These are phyloP conservation scores for Periparus ater DNA, from an alignment of 2,797 vertebrate species.

Conservation along the genomic window DNA sequence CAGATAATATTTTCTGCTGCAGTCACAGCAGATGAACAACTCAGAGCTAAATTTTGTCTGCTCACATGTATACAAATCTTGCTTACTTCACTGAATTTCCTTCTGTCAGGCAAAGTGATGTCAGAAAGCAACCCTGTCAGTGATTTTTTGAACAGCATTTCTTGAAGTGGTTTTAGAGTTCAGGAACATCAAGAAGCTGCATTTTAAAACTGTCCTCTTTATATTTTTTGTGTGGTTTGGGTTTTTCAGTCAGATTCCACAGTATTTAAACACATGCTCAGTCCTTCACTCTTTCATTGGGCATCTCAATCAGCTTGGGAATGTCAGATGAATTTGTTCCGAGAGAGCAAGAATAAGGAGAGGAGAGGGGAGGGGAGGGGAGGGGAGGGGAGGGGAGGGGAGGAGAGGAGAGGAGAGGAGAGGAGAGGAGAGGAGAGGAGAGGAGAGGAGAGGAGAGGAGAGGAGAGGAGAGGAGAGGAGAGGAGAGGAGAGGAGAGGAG, in stretches of 20 bases:
- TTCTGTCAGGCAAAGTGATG: background rate
- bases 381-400: too few relatives aligned
- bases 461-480: too few relatives aligned
- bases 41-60: background rate
- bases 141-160: background rate
- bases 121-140: background rate
- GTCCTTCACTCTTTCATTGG: background rate
- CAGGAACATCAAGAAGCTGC: background rate
- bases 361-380: too few relatives aligned
- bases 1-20: background rate
- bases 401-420: too few relatives aligned
- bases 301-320: background rate
- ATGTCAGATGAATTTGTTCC: background rate
- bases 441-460: too few relatives aligned
- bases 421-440: too few relatives aligned
- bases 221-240: background rate
- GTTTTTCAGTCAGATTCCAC: background rate
- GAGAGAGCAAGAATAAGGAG: background rate
- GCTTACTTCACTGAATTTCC: background rate
- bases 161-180: background rate
- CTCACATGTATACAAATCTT: background rate
- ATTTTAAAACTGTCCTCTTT: background rate
- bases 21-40: background rate
- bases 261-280: background rate
- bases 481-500: too few relatives aligned